Evolutionary conservation across 30 jellyfish, hydroid and myxozoan species (phyloP).

Genomic region (Chrysaora quinquecirrha): DNA sequence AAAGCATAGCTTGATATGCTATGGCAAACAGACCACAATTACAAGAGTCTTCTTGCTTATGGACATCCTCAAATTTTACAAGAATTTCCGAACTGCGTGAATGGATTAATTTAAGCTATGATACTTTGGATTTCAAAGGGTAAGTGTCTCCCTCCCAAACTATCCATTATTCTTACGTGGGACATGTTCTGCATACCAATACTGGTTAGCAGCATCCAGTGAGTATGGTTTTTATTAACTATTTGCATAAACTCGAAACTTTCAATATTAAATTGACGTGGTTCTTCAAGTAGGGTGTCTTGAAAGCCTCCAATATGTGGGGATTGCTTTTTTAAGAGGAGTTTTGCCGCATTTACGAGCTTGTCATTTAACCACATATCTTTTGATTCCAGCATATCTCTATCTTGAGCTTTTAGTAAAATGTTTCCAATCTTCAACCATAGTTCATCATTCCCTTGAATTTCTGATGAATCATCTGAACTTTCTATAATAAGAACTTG

Average conservation of each 20-base stretch:
- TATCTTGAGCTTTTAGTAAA: neutral
- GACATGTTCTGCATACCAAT: neutral
- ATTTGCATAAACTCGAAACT: neutral
- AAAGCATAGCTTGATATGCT: neutral
- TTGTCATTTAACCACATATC: slow-evolving; percentile 8
- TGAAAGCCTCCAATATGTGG: neutral
- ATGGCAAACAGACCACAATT: neutral
- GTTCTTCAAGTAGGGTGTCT: neutral
- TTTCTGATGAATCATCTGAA: too few relatives aligned
- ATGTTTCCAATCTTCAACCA: neutral
- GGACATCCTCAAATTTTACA: slow-evolving; percentile 7
- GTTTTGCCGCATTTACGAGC: neutral
- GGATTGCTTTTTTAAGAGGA: neutral
- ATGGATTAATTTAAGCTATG: neutral
- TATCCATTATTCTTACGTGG: neutral
- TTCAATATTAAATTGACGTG: neutral
- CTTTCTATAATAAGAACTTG: too few relatives aligned
- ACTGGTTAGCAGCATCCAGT: neutral
- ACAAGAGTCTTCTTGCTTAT: neutral
- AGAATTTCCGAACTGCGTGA: neutral
- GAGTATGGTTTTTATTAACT: neutral
- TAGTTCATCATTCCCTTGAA: too few relatives aligned
- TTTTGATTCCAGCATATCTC: neutral
- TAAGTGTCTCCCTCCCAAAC: neutral
- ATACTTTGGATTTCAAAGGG: neutral